Evolutionary conservation across 2,113 vertebrate species (phyloP), one percentile per base, ranked within the genome.

Genomic region (Saccopteryx bilineata): DNA sequence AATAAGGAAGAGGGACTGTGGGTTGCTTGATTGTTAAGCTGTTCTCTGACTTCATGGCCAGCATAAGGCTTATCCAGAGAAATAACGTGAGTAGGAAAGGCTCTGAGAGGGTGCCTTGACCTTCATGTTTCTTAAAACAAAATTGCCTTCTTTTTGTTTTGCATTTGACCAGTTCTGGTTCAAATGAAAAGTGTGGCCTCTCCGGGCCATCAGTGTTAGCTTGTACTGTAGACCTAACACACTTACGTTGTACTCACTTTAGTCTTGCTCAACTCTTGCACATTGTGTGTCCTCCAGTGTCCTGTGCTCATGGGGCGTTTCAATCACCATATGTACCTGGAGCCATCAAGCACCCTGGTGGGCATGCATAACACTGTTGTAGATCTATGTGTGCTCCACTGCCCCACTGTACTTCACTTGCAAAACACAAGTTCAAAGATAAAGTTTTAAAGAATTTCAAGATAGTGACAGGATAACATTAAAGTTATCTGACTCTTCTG

Each of bases 331-430:
- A 3, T 39, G 60, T 13, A 65, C 19, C 24, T 5, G 23, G 48
- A 15, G 6, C 63, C 50, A 2, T 12, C 7, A 26, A 60, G 50
- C 46, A 21, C 58, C 31, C 19, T n/a, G 17, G 17, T 0, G 0
- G 52, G 15, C 54, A 86, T 0, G 0, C 3, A 5, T 65, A n/a
- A 54, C 46, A 63, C 61, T 17, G 63, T 50, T 66, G 3, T 33
- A 28, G 15, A n/a, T 9, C 3, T 46, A 26, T 0, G 3, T 8
- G 0, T 63, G 24, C 17, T n/a, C 21, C 1, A 3, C 48, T 60
- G n/a, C 31, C 54, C 39, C 19, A 50, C 18, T 3, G 0, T 11
- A 58, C 19, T 56, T 86, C 46, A 54, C 56, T 68, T 82, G 31
- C 2, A 82, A 87, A 93, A 65, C 39, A 13, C 14, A 80, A 46